Base-by-base conservation (phyloP, 1,140 invertebrate species). In the Dinothrombium tinctorium region DNA sequence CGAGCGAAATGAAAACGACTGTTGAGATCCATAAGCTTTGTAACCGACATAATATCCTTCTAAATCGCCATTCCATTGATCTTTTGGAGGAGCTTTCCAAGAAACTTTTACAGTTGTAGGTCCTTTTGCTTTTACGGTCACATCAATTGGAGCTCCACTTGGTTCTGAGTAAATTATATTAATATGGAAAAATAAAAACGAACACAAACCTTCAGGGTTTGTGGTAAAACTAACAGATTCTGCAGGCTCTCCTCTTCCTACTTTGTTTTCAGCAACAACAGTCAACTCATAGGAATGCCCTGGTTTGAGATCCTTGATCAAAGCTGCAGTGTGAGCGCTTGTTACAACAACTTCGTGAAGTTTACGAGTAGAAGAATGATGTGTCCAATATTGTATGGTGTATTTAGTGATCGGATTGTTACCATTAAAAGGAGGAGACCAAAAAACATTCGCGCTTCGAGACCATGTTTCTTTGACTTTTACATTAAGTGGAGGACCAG, bases 31-130 rank as follows among this genome's bases (percentile, higher is more conserved):
- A 24, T 14, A 14, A n/a, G 79, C 62, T 64, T 79, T 78, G 57
- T 84, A 84, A 22, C 82, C 83, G 46, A 86, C 45, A 39, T 58
- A 58, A 56, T 83, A 84, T 45, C 80, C 80, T 48, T 76, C 67
- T 50, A 90, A 79, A 61, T 86, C 79, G 20, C 83, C 83, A 52
- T 90, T 89, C 81, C 81, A 89, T 51, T 81, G 74, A 46, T 82
- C 74, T 33, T 74, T 69, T 49, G 72, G 64, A 41, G 84, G 82
- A 48, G 81, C 78, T 52, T 89, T 89, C 87, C 87, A 95, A 43
- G 74, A 79, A 2, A 94, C 80, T 52, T 78, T 72, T 40, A 95
- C 64, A 0, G 80, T 82, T 46, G 84, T 78, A 53, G 90, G 83
- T 51, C 89, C 83, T n/a, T 76, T 68, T 26, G 83, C 74, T 51